Conservation (phyloP, 64 coral and sea anemone species). For the Montipora efflorescens region DNA sequence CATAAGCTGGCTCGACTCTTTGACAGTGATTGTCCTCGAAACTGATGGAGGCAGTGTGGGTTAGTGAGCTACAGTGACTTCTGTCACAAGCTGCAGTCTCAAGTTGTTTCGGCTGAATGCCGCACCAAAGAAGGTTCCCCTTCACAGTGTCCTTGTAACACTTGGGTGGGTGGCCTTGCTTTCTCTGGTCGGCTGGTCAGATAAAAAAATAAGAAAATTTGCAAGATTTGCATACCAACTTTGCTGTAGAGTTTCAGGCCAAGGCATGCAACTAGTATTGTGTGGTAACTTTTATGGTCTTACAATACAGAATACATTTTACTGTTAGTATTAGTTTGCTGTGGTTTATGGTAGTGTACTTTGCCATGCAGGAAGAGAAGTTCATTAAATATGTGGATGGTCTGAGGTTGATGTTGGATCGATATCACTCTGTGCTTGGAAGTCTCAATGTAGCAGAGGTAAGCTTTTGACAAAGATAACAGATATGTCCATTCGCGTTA, state of each 20-base stretch:
- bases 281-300: too few relatives aligned
- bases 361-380: constrained; percentile 83
- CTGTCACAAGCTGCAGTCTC: neutral
- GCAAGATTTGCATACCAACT: too few relatives aligned
- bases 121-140: neutral
- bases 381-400: constrained; percentile 98
- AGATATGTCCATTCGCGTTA: too few relatives aligned
- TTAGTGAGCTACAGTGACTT: too few relatives aligned
- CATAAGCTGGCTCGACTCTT: neutral
- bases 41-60: neutral
- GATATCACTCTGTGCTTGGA: constrained; percentile 88
- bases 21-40: neutral
- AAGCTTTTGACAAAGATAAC: neutral
- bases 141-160: too few relatives aligned
- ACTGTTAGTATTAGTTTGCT: too few relatives aligned
- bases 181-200: too few relatives aligned
- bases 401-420: constrained; percentile 89
- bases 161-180: too few relatives aligned
- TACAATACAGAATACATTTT: too few relatives aligned
- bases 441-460: constrained; percentile 96
- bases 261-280: too few relatives aligned
- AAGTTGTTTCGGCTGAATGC: neutral
- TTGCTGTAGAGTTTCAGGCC: too few relatives aligned
- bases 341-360: neutral
- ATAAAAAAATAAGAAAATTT: too few relatives aligned